phyloP scores from a whole-genome alignment of 2,113 vertebrate genomes.

The Motacilla alba region DNA sequence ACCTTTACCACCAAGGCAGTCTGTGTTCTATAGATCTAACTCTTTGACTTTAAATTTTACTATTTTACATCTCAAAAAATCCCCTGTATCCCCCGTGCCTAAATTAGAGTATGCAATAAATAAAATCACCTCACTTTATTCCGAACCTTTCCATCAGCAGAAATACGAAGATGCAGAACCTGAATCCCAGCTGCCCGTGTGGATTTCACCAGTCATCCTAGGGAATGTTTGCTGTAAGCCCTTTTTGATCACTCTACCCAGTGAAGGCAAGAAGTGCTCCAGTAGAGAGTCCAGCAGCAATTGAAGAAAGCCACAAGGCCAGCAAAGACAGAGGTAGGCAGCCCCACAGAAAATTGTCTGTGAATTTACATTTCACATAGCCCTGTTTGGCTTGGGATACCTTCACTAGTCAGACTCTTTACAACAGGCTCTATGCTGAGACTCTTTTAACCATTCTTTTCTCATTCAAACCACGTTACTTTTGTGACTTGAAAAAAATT shows the following conservation, averaged over 20 bases:
- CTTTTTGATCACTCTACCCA: background rate
- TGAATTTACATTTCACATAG: background rate
- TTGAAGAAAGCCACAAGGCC: background rate
- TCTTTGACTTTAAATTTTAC: background rate
- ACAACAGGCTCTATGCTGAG: too few species aligned
- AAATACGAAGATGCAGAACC: background rate
- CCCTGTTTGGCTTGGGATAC: background rate
- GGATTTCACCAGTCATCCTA: background rate
- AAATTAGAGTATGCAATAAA: background rate
- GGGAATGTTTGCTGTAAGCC: background rate
- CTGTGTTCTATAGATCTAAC: background rate
- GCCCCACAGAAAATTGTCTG: background rate
- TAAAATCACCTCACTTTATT: background rate
- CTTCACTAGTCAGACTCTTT: background rate
- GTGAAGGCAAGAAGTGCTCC: background rate
- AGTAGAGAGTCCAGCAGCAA: background rate
- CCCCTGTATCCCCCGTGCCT: background rate
- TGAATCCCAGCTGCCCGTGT: background rate
- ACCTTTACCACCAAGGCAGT: background rate
- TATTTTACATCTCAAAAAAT: background rate
- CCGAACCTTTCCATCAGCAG: background rate
- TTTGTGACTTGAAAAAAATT: background rate
- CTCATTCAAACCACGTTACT: background rate
- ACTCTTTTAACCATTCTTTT: background rate
- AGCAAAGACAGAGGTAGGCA: background rate